These are phyloP conservation scores for Drosophila parabipectinata DNA, from an alignment of 1,140 invertebrate species.

Conservation along the genomic window DNA sequence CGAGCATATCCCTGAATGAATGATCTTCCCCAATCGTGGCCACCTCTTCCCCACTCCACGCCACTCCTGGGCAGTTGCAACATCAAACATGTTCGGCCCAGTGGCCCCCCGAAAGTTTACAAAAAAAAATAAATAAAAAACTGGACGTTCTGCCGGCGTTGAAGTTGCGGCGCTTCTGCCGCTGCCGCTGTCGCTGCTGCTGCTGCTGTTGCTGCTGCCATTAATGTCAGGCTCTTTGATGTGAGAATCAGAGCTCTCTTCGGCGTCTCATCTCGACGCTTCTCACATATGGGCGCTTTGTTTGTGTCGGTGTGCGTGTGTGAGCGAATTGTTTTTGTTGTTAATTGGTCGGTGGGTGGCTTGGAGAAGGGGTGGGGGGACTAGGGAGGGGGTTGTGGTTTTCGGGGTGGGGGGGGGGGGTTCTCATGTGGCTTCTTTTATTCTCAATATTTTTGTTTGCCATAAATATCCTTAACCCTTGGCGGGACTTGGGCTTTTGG, in stretches of 20 bases:
- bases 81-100: slow-evolving; percentile 35
- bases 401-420: not conserved
- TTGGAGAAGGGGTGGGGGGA: not conserved
- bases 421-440: not conserved
- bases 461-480: slow-evolving; percentile 2
- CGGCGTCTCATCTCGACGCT: not conserved
- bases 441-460: not conserved
- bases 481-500: not conserved
- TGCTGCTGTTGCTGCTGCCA: slow-evolving; percentile 34
- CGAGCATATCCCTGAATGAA: slow-evolving; percentile 42
- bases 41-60: slow-evolving; percentile 1
- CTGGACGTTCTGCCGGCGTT: slow-evolving; percentile 33
- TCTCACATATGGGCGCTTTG: slow-evolving; percentile 31
- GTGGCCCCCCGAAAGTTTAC: not conserved
- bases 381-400: not conserved
- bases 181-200: slow-evolving; percentile 26
- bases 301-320: slow-evolving; percentile 22
- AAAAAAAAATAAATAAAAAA: slow-evolving; percentile 21
- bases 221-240: slow-evolving; percentile 63
- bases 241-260: slow-evolving; percentile 46
- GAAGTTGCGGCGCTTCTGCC: slow-evolving; percentile 7
- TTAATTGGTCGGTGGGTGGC: slow-evolving; percentile 15
- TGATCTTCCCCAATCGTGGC: slow-evolving; percentile 11
- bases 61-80: slow-evolving; percentile 2
- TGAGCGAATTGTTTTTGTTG: slow-evolving; percentile 42